These are phyloP conservation scores for Stichodactyla helianthus DNA, from an alignment of 64 coral and sea anemone genomes.

Conservation along the genomic window DNA sequence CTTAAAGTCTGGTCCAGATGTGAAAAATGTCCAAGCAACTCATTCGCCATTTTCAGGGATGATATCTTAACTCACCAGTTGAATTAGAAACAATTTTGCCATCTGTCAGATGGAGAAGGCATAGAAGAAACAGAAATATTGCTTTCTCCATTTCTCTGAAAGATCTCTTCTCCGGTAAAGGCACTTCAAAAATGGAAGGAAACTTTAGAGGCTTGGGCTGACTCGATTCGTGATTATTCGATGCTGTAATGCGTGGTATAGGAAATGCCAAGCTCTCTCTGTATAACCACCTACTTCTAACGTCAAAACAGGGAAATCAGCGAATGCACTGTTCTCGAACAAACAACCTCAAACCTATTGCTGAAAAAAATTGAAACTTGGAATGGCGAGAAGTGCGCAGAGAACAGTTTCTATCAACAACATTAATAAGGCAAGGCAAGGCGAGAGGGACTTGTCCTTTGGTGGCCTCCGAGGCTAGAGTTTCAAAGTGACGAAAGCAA, in stretches of 20 bases:
- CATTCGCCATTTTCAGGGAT: neutral
- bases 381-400: neutral
- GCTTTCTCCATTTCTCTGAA: slow-evolving; percentile 13
- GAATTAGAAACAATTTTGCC: neutral
- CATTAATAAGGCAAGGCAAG: neutral
- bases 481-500: slow-evolving; percentile 22
- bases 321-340: neutral
- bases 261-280: slow-evolving; percentile 22
- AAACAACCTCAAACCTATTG: neutral
- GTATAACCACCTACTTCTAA: slow-evolving; percentile 8
- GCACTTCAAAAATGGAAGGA: slow-evolving; percentile 33
- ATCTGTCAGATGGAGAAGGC: neutral
- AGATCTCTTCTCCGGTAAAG: slow-evolving; percentile 13
- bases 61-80: slow-evolving; percentile 12
- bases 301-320: slow-evolving; percentile 2
- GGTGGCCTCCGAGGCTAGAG: neutral
- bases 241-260: slow-evolving; percentile 1
- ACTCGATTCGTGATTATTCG: slow-evolving; percentile 11
- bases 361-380: neutral
- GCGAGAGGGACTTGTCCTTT: neutral
- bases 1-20: neutral
- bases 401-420: neutral
- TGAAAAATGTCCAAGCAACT: neutral
- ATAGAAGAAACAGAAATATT: neutral
- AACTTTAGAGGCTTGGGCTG: neutral